phyloP scores from a whole-genome alignment of 2,797 vertebrate species.

The Vespertilio murinus region DNA sequence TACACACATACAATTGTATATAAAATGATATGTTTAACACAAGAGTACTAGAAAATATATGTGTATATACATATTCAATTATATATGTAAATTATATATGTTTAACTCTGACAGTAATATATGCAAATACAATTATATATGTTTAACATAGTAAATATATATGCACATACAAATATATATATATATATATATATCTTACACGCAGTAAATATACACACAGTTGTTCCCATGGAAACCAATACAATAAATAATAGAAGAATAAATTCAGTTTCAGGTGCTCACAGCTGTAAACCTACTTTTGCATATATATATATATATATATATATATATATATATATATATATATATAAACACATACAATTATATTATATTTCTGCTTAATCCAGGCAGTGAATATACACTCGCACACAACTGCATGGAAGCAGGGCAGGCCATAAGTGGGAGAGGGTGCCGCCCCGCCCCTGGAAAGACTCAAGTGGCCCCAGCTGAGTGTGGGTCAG shows the following conservation, averaged over 20 bases:
- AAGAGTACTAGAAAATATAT: not conserved
- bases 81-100: not conserved
- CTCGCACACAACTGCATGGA: not conserved
- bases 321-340: not conserved
- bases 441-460: not conserved
- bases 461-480: not conserved
- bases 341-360: not conserved
- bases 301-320: not conserved
- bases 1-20: not conserved
- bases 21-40: not conserved
- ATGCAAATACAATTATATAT: not conserved
- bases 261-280: not conserved
- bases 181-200: not conserved
- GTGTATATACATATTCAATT: not conserved
- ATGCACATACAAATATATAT: not conserved
- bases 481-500: not conserved
- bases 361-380: not conserved
- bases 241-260: not conserved
- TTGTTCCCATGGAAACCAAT: not conserved
- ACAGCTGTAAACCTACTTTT: not conserved
- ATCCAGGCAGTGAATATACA: not conserved
- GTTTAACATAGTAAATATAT: not conserved
- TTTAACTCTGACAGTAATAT: not conserved
- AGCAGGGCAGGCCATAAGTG: not conserved
- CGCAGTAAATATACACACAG: not conserved